Conservation (phyloP, 2,888 invertebrate species). For the Drosophila leonis region DNA sequence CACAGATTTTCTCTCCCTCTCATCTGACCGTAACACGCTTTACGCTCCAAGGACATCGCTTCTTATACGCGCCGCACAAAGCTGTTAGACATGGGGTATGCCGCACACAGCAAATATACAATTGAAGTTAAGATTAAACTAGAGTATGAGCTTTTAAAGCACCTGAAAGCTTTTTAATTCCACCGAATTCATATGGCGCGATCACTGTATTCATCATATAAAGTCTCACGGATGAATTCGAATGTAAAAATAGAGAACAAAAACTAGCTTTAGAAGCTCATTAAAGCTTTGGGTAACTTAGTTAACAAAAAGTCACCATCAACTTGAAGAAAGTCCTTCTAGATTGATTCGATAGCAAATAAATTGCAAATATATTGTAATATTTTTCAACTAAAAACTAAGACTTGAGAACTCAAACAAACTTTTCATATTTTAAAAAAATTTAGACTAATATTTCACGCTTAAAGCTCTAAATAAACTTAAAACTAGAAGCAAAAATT, state of each 20-base stretch:
- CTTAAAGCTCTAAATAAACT: too few relatives aligned
- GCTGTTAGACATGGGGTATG: constrained; percentile 7
- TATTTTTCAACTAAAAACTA: too few relatives aligned
- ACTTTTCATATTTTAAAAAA: too few relatives aligned
- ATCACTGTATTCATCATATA: too few relatives aligned
- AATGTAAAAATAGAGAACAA: neutral
- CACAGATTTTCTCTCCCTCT: neutral
- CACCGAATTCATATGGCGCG: too few relatives aligned
- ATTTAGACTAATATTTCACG: too few relatives aligned
- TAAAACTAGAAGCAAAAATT: too few relatives aligned
- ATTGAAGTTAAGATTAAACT: too few relatives aligned
- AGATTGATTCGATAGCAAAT: neutral
- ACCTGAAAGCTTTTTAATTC: neutral
- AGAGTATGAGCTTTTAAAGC: neutral
- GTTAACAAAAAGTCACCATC: too few relatives aligned
- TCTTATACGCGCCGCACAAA: constrained; percentile 19
- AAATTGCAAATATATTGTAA: too few relatives aligned
- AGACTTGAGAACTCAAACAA: too few relatives aligned
- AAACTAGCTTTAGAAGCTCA: neutral
- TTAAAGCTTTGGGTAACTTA: neutral
- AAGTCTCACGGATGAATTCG: too few relatives aligned
- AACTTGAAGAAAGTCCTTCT: neutral
- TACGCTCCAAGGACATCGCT: constrained; percentile 18
- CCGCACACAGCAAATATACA: neutral
- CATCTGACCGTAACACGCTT: constrained; percentile 8